These are phyloP conservation scores for Callyntrura guangdongensis DNA, from an alignment of 2,888 invertebrate genomes.

Conservation along the genomic window DNA sequence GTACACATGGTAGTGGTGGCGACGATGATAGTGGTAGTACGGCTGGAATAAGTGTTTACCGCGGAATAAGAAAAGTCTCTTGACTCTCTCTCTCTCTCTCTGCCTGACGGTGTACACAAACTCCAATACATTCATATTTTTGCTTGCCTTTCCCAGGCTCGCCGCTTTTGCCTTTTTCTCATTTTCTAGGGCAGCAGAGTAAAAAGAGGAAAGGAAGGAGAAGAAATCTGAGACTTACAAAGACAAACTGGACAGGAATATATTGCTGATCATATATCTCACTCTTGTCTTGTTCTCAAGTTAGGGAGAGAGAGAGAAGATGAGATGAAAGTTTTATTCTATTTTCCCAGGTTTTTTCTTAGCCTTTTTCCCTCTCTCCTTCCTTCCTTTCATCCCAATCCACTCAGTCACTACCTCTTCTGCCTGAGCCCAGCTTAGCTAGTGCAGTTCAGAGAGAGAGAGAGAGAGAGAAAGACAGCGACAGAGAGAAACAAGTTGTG, in stretches of 20 bases:
- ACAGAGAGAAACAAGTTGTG: slow-evolving; percentile 21
- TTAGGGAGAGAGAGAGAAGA: slow-evolving; percentile 66
- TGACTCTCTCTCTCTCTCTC: neutral
- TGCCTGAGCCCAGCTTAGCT: slow-evolving; percentile 11
- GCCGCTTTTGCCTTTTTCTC: slow-evolving; percentile 7
- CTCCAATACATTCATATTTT: slow-evolving; percentile 24
- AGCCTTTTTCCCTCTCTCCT: neutral
- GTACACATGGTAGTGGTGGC: neutral
- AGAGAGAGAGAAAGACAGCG: slow-evolving; percentile 5
- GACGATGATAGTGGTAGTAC: too few relatives aligned
- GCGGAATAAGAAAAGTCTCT: slow-evolving; percentile 27
- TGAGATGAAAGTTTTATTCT: slow-evolving; percentile 78
- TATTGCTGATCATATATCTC: slow-evolving; percentile 82
- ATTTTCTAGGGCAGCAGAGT: slow-evolving; percentile 64
- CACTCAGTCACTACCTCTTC: slow-evolving; percentile 44
- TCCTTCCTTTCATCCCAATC: slow-evolving; percentile 61
- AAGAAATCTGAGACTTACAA: slow-evolving; percentile 73
- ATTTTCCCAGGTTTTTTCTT: slow-evolving; percentile 68
- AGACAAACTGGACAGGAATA: slow-evolving; percentile 80
- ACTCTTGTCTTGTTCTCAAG: slow-evolving; percentile 78
- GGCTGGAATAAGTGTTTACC: slow-evolving; percentile 16
- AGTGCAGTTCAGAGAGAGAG: slow-evolving; percentile 6
- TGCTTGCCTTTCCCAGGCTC: slow-evolving; percentile 2
- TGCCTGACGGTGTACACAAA: slow-evolving; percentile 23
- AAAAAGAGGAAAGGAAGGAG: slow-evolving; percentile 28